Evolutionary conservation across 1,140 invertebrate genomes (phyloP), one percentile per base, ranked within the genome.

Genomic region (Brachionus paranguensis): DNA sequence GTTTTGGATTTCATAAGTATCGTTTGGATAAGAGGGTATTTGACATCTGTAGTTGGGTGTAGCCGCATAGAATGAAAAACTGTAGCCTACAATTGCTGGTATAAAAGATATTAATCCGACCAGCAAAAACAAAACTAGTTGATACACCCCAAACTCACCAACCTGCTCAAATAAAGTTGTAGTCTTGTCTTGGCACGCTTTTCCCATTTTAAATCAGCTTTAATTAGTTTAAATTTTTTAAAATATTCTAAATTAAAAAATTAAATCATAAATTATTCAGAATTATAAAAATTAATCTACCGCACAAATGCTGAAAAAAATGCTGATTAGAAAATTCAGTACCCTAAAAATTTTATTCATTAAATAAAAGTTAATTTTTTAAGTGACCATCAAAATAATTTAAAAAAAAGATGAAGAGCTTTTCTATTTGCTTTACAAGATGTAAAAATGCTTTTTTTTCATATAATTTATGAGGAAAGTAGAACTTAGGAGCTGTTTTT

Each of bases 31-130:
- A 7, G 14, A n/a, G 11, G 70, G 70, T 27, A 72, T 72, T 10
- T 72, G 37, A 27, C 70, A 72, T 41, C 70, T 72, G 70, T 72
- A 47, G 6, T 72, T 47, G 29, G 70, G 70, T 10, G 70, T 72
- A n/a, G 70, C 70, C 12, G 70, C 70, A 24, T 72, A 72, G 10
- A 72, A 72, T 72, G 70, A 72, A 72, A 72, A 72, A 11, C 70
- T 72, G 43, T 72, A 72, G 29, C 37, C 70, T 47, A 72, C 43
- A 47, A 72, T 43, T 47, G 70, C 37, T 8, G 70, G 70, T 43
- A 72, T 72, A 72, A 72, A 72, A 6, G 70, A 41, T 41, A 72
- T 24, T 29, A 72, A 8, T n/a, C 70, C 70, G 70, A 72, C 70
- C 8, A 72, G 37, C 14, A 72, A 6, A 24, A 72, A 72, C 43